phyloP scores from a whole-genome alignment of 2,113 vertebrate species.

The Mixornis gularis region DNA sequence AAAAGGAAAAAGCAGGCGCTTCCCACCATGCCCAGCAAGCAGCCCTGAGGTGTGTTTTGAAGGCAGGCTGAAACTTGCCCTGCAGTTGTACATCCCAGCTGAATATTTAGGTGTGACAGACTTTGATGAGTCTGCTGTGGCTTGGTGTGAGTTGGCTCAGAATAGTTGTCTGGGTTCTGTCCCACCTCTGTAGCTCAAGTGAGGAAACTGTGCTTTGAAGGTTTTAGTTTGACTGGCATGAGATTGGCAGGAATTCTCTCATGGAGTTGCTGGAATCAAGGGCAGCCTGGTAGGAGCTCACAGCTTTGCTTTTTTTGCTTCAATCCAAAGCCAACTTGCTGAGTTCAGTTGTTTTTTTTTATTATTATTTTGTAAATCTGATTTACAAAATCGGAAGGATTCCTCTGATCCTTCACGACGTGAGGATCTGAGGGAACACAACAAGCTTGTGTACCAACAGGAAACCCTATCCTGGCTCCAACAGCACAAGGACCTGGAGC shows the following conservation, averaged over 20 bases:
- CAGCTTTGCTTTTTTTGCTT: not conserved
- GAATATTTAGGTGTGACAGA: not conserved
- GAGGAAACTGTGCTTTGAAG: not conserved
- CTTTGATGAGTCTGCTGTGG: not conserved
- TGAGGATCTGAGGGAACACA: not conserved
- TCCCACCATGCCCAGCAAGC: not conserved
- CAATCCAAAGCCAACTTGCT: not conserved
- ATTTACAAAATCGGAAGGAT: too few relatives aligned
- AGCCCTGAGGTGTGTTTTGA: not conserved
- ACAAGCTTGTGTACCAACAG: not conserved
- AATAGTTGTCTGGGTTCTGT: not conserved
- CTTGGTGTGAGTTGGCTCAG: not conserved
- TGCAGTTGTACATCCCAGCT: accelerated
- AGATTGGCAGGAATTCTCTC: not conserved
- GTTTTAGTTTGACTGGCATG: not conserved
- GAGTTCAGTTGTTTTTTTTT: not conserved
- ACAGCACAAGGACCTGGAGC: not conserved
- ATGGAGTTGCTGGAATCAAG: not conserved
- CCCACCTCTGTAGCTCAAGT: not conserved
- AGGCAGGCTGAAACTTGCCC: not conserved
- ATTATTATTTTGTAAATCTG: not conserved
- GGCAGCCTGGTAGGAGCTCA: not conserved
- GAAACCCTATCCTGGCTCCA: not conserved
- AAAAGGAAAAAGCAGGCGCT: not conserved
- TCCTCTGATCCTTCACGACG: not conserved